A percentile compares a stretch with the other conserved stretches of the same genome.
These are phyloP conservation scores for Drosophila greeni DNA, from an alignment of 2,888 invertebrate species.

Conservation along the genomic window DNA sequence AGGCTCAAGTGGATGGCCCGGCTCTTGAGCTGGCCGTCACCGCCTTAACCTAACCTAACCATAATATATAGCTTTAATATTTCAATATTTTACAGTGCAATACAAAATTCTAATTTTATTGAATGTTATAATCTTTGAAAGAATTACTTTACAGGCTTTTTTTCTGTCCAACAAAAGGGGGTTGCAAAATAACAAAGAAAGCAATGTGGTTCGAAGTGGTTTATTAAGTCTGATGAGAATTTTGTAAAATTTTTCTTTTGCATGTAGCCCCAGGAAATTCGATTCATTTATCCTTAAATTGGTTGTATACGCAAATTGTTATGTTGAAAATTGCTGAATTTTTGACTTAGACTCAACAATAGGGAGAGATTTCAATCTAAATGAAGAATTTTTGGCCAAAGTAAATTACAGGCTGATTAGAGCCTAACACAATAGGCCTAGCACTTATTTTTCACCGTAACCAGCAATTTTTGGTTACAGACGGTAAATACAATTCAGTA, in stretches of 20 bases:
- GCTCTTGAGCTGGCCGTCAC: no score
- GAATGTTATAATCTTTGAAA: no score
- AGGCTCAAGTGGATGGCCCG: no score
- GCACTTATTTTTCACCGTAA: background rate
- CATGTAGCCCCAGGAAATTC: background rate
- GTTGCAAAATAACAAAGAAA: background rate
- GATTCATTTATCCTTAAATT: background rate
- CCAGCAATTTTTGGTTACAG: background rate
- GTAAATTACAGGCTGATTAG: background rate
- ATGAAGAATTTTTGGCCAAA: background rate
- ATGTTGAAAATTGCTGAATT: background rate
- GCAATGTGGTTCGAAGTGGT: background rate
- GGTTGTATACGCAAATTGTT: background rate
- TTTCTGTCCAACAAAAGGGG: background rate
- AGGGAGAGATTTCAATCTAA: constrained; percentile 13
- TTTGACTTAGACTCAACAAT: background rate
- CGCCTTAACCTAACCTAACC: no score
- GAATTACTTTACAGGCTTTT: background rate
- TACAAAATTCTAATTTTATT: background rate
- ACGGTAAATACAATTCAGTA: background rate
- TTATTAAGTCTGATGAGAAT: background rate
- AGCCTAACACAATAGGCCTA: background rate
- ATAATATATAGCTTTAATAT: no score
- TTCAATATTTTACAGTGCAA: background rate
- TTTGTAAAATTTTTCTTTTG: background rate